Base-by-base conservation (phyloP, 1,140 invertebrate genomes). In the Stenopsyche tienmushanensis region DNA sequence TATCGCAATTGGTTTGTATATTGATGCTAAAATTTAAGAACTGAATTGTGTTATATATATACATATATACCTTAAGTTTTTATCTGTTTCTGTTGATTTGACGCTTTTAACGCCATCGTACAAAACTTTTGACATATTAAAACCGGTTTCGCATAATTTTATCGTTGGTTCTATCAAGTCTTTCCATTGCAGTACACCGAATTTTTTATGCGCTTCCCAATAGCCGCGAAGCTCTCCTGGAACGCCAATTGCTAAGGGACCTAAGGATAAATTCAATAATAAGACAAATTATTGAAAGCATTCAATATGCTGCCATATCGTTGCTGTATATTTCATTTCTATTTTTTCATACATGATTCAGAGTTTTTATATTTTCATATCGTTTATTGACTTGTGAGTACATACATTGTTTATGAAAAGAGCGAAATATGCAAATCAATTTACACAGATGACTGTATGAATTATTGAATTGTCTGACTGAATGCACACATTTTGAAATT, bases 221-320 rank as follows among this genome's bases (percentile, higher is more conserved):
- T 94, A 94, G 1, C 95, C 96, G 64, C 86, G 86, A 0, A 98
- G 72, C 77, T 98, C 95, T 1, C 96, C 96, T 3, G 96, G 96
- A 9, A 97, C 90, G 0, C 85, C 93, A 20, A 96, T 86, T 1
- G 94, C 80, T 13, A 93, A 73, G 1, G 86, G 84, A 64, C 94
- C 94, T 79, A 65, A 45, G 39, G 49, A 25, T 47, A 57, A 21
- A 64, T 41, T n/a, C 7, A 64, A 54, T 25, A 58, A 59, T 60
- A 29, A 58, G 24, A 21, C n/a, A n/a, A n/a, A n/a, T n/a, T n/a
- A n/a, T 42, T 29, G 17, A 20, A 58, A 18, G 23, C 29, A 26
- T 13, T 64, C 21, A 64, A 17, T 9, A 60, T n/a, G n/a, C n/a
- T n/a, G n/a, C n/a, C n/a, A n/a, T n/a, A n/a, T n/a, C n/a, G n/a